These are phyloP conservation scores for Opisthocomus hoazin DNA, from an alignment of 2,113 vertebrate species.

Conservation along the genomic window DNA sequence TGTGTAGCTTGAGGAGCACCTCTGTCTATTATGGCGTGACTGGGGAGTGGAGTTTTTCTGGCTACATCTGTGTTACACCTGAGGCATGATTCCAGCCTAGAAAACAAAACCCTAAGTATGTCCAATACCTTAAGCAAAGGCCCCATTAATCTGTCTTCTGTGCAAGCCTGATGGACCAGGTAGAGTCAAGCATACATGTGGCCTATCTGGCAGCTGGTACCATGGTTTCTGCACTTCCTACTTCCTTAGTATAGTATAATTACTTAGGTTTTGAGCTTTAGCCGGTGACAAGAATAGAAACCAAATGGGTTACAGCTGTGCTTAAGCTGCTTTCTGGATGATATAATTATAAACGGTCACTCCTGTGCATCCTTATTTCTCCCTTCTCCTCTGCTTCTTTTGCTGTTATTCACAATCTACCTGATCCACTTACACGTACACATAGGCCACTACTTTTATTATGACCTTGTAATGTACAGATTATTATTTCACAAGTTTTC, in stretches of 20 bases:
- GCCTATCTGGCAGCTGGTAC: not conserved
- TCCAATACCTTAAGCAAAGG: not conserved
- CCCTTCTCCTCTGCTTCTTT: not conserved
- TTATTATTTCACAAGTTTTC: not conserved
- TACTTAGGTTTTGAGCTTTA: not conserved
- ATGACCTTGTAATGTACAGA: not conserved
- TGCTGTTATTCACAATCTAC: not conserved
- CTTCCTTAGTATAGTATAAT: not conserved
- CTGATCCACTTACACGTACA: not conserved
- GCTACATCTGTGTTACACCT: not conserved
- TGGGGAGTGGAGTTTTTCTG: not conserved
- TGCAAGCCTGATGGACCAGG: not conserved
- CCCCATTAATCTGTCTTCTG: not conserved
- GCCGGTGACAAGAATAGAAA: not conserved
- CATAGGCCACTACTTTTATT: not conserved
- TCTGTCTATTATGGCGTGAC: not conserved
- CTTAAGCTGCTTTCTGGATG: not conserved
- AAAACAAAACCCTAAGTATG: not conserved
- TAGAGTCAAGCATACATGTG: not conserved
- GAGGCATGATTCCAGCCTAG: not conserved
- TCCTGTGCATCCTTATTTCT: not conserved
- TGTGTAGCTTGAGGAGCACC: not conserved
- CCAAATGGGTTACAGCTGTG: not conserved
- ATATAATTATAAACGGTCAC: not conserved
- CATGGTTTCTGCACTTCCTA: not conserved